phyloP scores from a whole-genome alignment of 2,888 invertebrate species.

The Polydesmus complanatus region DNA sequence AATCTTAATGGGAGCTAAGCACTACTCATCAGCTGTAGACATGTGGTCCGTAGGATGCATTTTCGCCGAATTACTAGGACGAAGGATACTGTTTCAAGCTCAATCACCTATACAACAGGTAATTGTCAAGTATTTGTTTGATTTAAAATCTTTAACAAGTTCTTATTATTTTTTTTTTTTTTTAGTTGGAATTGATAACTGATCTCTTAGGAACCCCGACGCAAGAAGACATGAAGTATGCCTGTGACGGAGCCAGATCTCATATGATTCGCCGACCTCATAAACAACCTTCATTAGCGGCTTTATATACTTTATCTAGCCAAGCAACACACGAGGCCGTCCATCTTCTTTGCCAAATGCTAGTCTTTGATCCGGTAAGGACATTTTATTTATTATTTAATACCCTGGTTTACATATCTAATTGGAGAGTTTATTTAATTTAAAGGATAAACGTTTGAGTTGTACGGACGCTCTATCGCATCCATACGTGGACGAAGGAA shows the following conservation, averaged over 20 bases:
- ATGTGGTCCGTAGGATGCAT: slow-evolving; percentile 99
- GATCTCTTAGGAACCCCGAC: slow-evolving; percentile 93
- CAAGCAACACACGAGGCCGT: slow-evolving; percentile 97
- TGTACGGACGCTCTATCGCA: slow-evolving; percentile 91
- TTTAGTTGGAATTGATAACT: slow-evolving; percentile 87
- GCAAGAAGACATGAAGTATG: slow-evolving; percentile 89
- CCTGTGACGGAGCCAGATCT: slow-evolving; percentile 85
- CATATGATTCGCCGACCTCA: slow-evolving; percentile 80
- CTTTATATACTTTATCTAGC: slow-evolving; percentile 77
- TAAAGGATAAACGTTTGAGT: slow-evolving; percentile 87
- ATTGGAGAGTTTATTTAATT: slow-evolving; percentile 22
- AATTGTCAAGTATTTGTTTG: slow-evolving; percentile 18
- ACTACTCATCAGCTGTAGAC: slow-evolving; percentile 92
- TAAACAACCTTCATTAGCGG: slow-evolving; percentile 73
- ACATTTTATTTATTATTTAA: slow-evolving; percentile 30
- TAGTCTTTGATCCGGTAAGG: slow-evolving; percentile 95
- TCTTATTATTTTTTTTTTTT: too few species aligned
- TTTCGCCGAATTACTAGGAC: slow-evolving; percentile 89
- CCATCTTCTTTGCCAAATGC: slow-evolving; percentile 90
- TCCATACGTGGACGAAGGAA: slow-evolving; percentile 94
- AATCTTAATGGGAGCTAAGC: slow-evolving; percentile 95
- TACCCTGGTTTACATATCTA: neutral
- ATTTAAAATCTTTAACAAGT: too few species aligned
- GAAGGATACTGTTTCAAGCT: slow-evolving; percentile 94
- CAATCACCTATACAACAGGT: slow-evolving; percentile 95